These are phyloP conservation scores for Noctua fimbriata DNA, from an alignment of 2,888 invertebrate genomes.

Conservation along the genomic window DNA sequence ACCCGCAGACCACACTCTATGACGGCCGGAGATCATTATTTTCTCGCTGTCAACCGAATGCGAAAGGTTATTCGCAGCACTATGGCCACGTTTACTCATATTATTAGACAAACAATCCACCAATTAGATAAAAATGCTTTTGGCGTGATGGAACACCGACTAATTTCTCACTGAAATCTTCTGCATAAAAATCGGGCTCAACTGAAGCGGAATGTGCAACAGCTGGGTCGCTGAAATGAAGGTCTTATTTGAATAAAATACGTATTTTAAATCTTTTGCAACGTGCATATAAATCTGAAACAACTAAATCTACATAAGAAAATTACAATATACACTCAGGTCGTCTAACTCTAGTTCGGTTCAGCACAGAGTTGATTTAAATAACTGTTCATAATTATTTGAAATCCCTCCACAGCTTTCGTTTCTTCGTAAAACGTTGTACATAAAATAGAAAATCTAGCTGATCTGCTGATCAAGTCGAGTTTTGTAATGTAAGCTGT, in stretches of 20 bases:
- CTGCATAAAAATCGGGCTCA: neutral
- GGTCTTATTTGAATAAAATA: constrained; percentile 15
- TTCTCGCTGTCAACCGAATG: neutral
- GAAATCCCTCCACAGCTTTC: neutral
- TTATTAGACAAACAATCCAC: neutral
- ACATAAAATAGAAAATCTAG: neutral
- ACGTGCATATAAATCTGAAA: neutral
- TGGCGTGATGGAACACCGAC: neutral
- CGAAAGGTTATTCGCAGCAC: neutral
- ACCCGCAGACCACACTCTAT: neutral
- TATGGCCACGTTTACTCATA: neutral
- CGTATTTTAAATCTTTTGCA: neutral
- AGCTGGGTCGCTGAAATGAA: constrained; percentile 11
- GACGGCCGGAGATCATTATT: neutral
- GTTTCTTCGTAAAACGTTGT: neutral
- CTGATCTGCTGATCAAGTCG: neutral
- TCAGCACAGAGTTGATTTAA: neutral
- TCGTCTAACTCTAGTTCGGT: neutral
- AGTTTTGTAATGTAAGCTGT: neutral
- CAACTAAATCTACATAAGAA: neutral
- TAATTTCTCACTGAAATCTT: neutral
- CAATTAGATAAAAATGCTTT: neutral
- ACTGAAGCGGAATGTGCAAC: constrained; percentile 9
- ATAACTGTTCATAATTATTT: neutral
- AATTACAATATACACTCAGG: neutral